Evolutionary conservation across 2,888 invertebrate species (phyloP), one percentile per base, ranked within the genome.

Genomic region (Junonia oenone): DNA sequence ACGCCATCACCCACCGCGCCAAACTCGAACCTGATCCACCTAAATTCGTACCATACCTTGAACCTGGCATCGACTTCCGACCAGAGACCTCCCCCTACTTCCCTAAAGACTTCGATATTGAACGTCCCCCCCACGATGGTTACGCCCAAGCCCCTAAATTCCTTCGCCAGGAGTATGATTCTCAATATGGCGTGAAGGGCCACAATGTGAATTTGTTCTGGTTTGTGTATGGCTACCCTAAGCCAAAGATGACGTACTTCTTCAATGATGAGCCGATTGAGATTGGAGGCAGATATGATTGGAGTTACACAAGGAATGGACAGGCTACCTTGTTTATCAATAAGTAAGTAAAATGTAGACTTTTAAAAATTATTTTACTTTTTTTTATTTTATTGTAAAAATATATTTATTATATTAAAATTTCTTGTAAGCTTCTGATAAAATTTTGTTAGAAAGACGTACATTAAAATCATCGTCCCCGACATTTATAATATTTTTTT

Each of bases 191-290:
- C 0, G 95, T 98, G 6, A 97, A 97, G 76, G 96, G 96, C 22
- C 97, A 98, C 77, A 97, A 97, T 67, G 94, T 94, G 13, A 97
- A 95, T 73, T 89, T 99, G 53, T 96, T 96, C 85, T 97, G 98
- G 95, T 98, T 96, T 81, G 96, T 99, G 11, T 97, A 97, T 75
- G 99, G 98, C 0, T 98, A 98, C 84, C 99, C 99, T 0, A 97
- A 98, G 78, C 99, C 99, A 2, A 95, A 94, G 77, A 95, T 99
- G 93, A 93, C 93, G 2, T 99, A 96, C 89, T 95, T 94, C 76
- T 97, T 96, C 86, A 95, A 97, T 71, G 97, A 96, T 65, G 93
- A 95, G 69, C 91, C 93, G 0, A 94, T 97, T 50, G 95, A 96
- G 68, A 92, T 94, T 55, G 97, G 97, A 0, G 97, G 97, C 9